Base-by-base conservation (phyloP, 2,888 invertebrate genomes). In the Eupithecia insigniata region DNA sequence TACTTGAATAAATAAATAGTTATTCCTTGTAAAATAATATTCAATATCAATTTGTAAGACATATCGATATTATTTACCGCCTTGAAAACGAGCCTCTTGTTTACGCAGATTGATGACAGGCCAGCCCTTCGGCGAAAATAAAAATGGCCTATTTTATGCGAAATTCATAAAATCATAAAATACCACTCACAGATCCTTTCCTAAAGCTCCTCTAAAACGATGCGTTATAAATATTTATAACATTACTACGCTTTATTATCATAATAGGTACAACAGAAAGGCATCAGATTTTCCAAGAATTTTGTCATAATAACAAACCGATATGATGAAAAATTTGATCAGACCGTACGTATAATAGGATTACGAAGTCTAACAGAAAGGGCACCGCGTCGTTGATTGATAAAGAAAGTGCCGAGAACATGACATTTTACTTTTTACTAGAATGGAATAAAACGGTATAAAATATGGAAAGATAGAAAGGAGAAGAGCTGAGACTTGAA, bases 351-450 rank as follows among this genome's bases (percentile, higher is more conserved):
- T 18, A n/a, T 70, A 60, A 67, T 67, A 73, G 55, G 61, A 70
- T 66, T 60, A 60, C 26, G n/a, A 22, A 70, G 64, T 55, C 22
- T 26, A 61, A 70, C 69, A 30, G 46, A 51, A 51, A 51, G 46
- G 55, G 65, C 67, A 67, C 30, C 30, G 60, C 58, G 46, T 46
- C 22, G 71, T 55, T 66, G 69, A 75, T 72, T 70, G 72, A 75
- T 70, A 34, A 66, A 64, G 66, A 58, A 68, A 68, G 55, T 75
- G 69, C 28, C 65, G 66, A 14, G 64, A 67, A 75, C 73, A 75
- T 60, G 75, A 71, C 71, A 71, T 73, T 75, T 67, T 65, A 69
- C n/a, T n/a, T n/a, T 73, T 73, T 69, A 73, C 71, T 65, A 60
- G 36, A 71, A 62, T 55, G 55, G 64, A 62, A 67, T 71, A 71